A percentile compares a stretch with the other conserved stretches of the same genome.
phyloP scores from a whole-genome alignment of 2,797 vertebrate species.

The Pangasius djambal region DNA sequence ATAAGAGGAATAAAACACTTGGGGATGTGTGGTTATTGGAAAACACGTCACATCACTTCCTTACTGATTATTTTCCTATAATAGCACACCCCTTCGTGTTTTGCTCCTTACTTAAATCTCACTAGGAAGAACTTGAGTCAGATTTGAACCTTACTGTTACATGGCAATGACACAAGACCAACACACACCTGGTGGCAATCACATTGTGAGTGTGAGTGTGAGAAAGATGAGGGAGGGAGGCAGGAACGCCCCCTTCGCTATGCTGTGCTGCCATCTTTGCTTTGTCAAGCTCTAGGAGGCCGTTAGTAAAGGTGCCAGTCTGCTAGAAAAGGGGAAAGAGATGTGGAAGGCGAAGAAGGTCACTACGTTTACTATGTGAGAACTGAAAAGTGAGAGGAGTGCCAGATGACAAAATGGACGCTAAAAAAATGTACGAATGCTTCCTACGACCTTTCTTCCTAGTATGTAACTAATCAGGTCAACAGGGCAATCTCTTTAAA shows the following conservation, averaged over 20 bases:
- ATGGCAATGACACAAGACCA: neutral
- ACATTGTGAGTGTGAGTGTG: constrained; percentile 72
- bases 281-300: constrained; percentile 77
- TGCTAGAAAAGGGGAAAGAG: constrained; percentile 69
- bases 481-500: neutral
- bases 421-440: neutral
- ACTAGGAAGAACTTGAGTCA: neutral
- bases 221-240: constrained; percentile 68
- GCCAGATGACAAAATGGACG: neutral
- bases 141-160: neutral
- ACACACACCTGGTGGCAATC: constrained; percentile 76
- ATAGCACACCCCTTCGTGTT: neutral
- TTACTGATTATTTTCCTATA: too few species aligned
- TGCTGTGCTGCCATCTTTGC: constrained; percentile 71
- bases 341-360: constrained; percentile 53
- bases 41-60: fast-evolving
- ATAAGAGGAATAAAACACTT: neutral
- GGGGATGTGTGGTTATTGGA: neutral
- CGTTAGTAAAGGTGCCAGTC: constrained; percentile 80
- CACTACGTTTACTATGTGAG: constrained; percentile 8
- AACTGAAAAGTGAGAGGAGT: neutral
- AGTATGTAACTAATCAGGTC: neutral
- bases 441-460: too few species aligned
- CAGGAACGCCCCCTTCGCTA: constrained; percentile 66
- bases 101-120: neutral